Evolutionary conservation across 1,140 invertebrate species (phyloP).

Genomic region (Tigriopus japonicus): DNA sequence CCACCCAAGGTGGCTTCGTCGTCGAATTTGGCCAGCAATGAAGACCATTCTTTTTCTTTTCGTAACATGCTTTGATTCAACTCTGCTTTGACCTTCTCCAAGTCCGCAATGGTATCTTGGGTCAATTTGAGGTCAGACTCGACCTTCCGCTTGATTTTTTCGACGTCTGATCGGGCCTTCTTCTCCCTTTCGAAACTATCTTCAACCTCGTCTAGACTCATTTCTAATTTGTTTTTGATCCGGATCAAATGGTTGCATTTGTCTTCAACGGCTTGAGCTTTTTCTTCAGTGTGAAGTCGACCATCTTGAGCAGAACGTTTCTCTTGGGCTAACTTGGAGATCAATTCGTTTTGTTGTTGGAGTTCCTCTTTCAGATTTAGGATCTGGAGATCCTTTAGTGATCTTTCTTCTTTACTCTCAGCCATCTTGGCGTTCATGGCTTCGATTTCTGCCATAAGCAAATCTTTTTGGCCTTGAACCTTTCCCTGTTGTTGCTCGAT

Average conservation of each 20-base stretch:
- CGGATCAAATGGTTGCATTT: slow-evolving; percentile 39
- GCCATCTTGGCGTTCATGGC: slow-evolving; percentile 5
- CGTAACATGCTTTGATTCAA: slow-evolving; percentile 63
- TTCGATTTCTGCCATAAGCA: slow-evolving; percentile 14
- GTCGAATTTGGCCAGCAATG: slow-evolving; percentile 43
- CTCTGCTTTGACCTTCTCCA: slow-evolving; percentile 37
- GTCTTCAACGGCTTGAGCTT: slow-evolving; percentile 36
- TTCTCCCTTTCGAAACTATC: slow-evolving; percentile 96
- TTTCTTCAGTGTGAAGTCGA: slow-evolving; percentile 35
- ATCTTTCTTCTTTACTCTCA: slow-evolving; percentile 38
- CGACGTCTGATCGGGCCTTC: slow-evolving; percentile 93
- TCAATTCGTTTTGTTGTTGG: slow-evolving; percentile 38
- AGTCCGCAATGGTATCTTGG: slow-evolving; percentile 79
- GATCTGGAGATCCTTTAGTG: slow-evolving; percentile 40
- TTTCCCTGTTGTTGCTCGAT: slow-evolving; percentile 11
- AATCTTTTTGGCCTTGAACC: slow-evolving; percentile 2
- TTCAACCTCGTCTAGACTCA: slow-evolving; percentile 91
- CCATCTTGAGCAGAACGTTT: slow-evolving; percentile 39
- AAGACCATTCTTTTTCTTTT: slow-evolving; percentile 92
- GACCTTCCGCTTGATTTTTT: slow-evolving; percentile 90
- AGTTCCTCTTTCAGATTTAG: slow-evolving; percentile 40
- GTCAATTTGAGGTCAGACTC: slow-evolving; percentile 90
- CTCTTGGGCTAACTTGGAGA: slow-evolving; percentile 39
- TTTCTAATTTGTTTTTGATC: slow-evolving; percentile 65
- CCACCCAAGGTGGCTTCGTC: slow-evolving; percentile 38